These are phyloP conservation scores for Lordiphosa fenestrarum DNA, from an alignment of 2,888 invertebrate species.

Conservation along the genomic window DNA sequence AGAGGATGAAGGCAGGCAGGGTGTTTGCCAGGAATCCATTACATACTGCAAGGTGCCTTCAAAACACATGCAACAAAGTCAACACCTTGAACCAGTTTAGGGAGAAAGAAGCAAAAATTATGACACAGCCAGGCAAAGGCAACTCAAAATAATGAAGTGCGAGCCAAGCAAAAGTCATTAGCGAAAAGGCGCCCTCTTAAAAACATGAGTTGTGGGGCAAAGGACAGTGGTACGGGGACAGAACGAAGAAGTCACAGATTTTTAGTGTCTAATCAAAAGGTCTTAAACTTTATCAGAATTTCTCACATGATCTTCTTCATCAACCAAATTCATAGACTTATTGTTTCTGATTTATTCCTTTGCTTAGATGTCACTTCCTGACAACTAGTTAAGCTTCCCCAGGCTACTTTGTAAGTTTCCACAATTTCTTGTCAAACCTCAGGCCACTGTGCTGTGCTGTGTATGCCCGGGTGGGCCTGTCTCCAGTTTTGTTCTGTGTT, in stretches of 20 bases:
- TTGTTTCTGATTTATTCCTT: too few relatives aligned
- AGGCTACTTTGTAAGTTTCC: too few relatives aligned
- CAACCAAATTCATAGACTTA: too few relatives aligned
- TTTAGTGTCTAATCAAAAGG: too few relatives aligned
- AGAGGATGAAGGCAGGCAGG: not conserved
- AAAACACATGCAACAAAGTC: slow-evolving; percentile 48
- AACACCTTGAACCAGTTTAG: slow-evolving; percentile 71
- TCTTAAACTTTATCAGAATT: too few relatives aligned
- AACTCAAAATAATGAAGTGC: slow-evolving; percentile 71
- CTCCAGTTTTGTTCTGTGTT: slow-evolving; percentile 21
- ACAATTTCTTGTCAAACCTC: too few relatives aligned
- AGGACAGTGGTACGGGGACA: not conserved
- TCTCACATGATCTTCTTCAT: too few relatives aligned
- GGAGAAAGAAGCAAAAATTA: slow-evolving; percentile 39
- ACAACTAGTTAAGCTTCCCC: too few relatives aligned
- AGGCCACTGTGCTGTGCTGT: slow-evolving; percentile 4
- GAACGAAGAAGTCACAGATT: too few relatives aligned
- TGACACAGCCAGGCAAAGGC: slow-evolving; percentile 18
- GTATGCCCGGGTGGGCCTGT: slow-evolving; percentile 25
- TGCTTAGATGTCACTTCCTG: too few relatives aligned
- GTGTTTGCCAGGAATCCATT: slow-evolving; percentile 34
- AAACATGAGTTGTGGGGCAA: slow-evolving; percentile 8
- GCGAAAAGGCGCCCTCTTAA: slow-evolving; percentile 54
- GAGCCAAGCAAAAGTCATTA: slow-evolving; percentile 65
- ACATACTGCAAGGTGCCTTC: slow-evolving; percentile 36